phyloP scores from a whole-genome alignment of 2,888 invertebrate genomes.

The Cantharis lateralis region DNA sequence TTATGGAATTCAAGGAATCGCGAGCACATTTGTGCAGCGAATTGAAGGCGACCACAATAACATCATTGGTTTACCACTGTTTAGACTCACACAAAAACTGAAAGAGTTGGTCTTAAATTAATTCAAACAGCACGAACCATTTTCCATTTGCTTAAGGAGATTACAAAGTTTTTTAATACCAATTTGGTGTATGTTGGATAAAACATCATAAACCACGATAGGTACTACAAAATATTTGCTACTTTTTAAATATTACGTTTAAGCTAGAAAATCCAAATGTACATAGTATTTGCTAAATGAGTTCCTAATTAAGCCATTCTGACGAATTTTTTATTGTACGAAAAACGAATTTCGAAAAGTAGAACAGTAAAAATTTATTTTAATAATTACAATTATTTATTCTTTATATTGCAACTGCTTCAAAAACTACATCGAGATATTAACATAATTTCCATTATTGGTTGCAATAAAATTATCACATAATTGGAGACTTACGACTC shows the following conservation, averaged over 20 bases:
- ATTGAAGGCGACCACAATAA: slow-evolving; percentile 71
- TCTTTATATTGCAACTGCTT: not conserved
- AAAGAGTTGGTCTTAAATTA: slow-evolving; percentile 40
- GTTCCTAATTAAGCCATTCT: not conserved
- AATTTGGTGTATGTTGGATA: not conserved
- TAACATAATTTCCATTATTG: not conserved
- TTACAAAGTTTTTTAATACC: not conserved
- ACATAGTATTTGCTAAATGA: not conserved
- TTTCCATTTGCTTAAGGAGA: not conserved
- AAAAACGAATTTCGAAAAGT: not conserved
- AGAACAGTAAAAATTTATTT: not conserved
- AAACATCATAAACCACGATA: no score
- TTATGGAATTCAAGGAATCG: slow-evolving; percentile 73
- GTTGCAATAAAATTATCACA: not conserved
- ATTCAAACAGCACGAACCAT: not conserved
- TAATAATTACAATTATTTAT: not conserved
- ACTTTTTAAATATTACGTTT: not conserved
- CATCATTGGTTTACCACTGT: slow-evolving; percentile 72
- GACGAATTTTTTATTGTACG: not conserved
- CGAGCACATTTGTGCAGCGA: slow-evolving; percentile 65
- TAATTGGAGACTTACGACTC: not conserved
- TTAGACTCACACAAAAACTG: slow-evolving; percentile 49
- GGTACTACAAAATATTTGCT: not conserved
- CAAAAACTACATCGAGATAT: not conserved
- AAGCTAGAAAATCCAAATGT: not conserved